These are phyloP conservation scores for Acanthococcus lagerstroemiae DNA, from an alignment of 2,888 invertebrate species.

Conservation along the genomic window DNA sequence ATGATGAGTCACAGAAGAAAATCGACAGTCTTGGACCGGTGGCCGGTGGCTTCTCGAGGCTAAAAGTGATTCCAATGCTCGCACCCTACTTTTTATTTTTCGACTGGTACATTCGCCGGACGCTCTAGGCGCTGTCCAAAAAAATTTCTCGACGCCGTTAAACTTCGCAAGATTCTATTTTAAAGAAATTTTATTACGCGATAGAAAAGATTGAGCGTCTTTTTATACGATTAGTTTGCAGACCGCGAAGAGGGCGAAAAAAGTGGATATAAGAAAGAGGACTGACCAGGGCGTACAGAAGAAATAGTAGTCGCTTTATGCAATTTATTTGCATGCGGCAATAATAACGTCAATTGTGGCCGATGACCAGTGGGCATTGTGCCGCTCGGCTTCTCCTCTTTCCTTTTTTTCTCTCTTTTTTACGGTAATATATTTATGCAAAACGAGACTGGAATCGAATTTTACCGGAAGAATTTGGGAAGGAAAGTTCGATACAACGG, in stretches of 20 bases:
- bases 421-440: constrained; percentile 28
- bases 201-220: neutral
- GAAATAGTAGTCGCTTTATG: constrained; percentile 16
- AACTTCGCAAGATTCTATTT: neutral
- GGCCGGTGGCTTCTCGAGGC: too few species aligned
- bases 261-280: constrained; percentile 13
- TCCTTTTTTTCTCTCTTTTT: neutral
- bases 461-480: constrained; percentile 22
- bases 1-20: too few species aligned
- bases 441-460: constrained; percentile 27
- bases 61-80: too few species aligned
- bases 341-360: constrained; percentile 29
- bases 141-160: constrained; percentile 6
- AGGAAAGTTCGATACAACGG: constrained; percentile 21
- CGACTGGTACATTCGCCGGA: too few species aligned
- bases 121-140: too few species aligned
- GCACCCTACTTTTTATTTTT: too few species aligned
- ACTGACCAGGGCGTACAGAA: neutral
- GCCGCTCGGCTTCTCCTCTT: constrained; percentile 15
- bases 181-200: neutral
- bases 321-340: constrained; percentile 30
- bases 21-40: too few species aligned
- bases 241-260: constrained; percentile 5
- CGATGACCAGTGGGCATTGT: constrained; percentile 29
- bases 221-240: neutral